These are phyloP conservation scores for Planiliza haematocheilus DNA, from an alignment of 2,113 vertebrate genomes.

Conservation along the genomic window DNA sequence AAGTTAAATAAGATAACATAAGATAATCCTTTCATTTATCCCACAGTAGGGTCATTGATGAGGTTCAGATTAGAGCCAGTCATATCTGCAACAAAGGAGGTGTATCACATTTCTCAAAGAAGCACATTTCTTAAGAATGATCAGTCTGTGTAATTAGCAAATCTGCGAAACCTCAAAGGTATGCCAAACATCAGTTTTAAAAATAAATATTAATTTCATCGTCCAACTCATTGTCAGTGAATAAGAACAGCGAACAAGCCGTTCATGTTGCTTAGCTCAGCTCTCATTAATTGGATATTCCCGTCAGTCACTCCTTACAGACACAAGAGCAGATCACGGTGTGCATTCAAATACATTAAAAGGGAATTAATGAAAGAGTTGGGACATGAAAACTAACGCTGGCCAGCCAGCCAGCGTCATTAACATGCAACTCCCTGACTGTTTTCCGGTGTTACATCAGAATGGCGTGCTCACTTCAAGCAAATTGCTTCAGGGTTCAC, in stretches of 20 bases:
- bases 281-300: constrained; percentile 63
- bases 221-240: constrained; percentile 48
- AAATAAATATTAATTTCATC: constrained; percentile 63
- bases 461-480: constrained; percentile 68
- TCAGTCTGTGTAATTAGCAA: background rate
- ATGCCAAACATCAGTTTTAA: constrained; percentile 16
- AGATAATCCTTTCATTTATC: too few species aligned
- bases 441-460: constrained; percentile 69
- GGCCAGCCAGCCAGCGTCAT: constrained; percentile 61
- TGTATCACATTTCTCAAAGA: constrained; percentile 6
- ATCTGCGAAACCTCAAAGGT: constrained; percentile 11
- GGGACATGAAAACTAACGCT: background rate
- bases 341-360: constrained; percentile 43
- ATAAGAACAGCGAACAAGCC: constrained; percentile 27
- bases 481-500: constrained; percentile 72
- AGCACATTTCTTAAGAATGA: too few species aligned
- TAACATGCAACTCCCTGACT: constrained; percentile 40
- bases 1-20: too few species aligned
- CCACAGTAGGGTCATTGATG: too few species aligned
- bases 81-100: constrained; percentile 17
- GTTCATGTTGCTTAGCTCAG: constrained; percentile 40
- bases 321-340: constrained; percentile 28
- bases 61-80: constrained; percentile 1
- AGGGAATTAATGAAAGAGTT: constrained; percentile 14
- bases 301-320: constrained; percentile 43